Evolutionary conservation across 2,888 invertebrate genomes (phyloP).

Genomic region (Calameuta pallipes): DNA sequence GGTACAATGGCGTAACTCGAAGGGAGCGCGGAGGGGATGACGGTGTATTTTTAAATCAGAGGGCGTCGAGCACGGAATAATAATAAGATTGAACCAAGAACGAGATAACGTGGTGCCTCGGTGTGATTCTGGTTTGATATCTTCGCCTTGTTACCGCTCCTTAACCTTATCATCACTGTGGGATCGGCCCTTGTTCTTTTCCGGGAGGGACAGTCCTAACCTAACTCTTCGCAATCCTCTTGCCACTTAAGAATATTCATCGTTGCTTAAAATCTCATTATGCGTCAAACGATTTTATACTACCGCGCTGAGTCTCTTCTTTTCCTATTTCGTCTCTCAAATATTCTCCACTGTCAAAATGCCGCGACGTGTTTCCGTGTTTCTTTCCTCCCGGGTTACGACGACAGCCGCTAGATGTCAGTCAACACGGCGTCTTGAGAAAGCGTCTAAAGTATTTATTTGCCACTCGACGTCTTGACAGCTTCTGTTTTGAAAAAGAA

Average conservation of each 20-base stretch:
- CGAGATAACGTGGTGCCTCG: slow-evolving; percentile 2
- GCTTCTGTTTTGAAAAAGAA: neutral
- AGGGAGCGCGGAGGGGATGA: neutral
- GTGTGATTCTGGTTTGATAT: slow-evolving; percentile 6
- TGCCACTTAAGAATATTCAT: neutral
- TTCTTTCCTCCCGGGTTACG: neutral
- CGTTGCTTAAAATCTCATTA: neutral
- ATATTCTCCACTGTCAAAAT: no score
- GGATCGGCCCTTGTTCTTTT: neutral
- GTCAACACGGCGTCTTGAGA: neutral
- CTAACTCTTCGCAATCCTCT: neutral
- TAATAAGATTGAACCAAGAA: neutral
- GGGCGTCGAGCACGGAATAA: neutral
- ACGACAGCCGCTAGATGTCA: neutral
- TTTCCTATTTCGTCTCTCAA: neutral
- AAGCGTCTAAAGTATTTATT: neutral
- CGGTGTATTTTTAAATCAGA: slow-evolving; percentile 1
- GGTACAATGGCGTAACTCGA: neutral
- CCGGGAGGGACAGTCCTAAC: neutral
- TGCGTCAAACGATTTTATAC: neutral
- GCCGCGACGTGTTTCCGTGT: no score
- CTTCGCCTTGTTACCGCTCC: slow-evolving; percentile 1
- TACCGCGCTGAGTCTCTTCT: neutral
- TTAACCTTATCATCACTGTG: neutral
- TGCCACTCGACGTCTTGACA: neutral